Evolutionary conservation across 2,797 vertebrate genomes (phyloP).

Genomic region (Zalophus californianus): DNA sequence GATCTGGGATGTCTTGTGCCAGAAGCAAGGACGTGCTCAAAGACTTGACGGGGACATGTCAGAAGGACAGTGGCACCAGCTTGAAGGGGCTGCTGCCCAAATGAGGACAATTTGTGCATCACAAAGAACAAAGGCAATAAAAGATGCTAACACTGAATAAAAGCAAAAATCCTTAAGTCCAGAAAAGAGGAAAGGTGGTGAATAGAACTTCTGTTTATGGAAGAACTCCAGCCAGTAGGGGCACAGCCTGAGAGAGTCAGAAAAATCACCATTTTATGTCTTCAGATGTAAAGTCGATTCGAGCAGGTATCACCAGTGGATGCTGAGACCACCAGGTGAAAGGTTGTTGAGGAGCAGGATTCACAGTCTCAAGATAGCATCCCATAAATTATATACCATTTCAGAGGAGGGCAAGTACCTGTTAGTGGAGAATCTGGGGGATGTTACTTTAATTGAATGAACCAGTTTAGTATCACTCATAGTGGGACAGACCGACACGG

Average conservation of each 20-base stretch:
- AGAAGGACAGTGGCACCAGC: background rate
- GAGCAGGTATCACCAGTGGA: background rate
- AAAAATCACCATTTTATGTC: background rate
- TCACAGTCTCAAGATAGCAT: background rate
- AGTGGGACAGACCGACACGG: background rate
- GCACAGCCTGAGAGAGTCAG: background rate
- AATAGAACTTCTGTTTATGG: background rate
- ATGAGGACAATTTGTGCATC: background rate
- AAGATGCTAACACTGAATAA: background rate
- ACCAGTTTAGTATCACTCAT: background rate
- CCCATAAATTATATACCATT: background rate
- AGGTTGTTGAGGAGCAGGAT: background rate
- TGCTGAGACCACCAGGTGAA: background rate
- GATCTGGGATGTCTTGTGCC: background rate
- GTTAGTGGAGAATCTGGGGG: background rate
- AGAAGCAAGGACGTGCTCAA: background rate
- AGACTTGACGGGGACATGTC: background rate
- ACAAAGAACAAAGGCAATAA: background rate
- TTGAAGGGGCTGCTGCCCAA: background rate
- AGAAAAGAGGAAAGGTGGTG: background rate
- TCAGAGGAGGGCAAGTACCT: background rate
- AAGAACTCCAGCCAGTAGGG: background rate
- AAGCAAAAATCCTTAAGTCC: background rate
- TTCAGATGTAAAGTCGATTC: background rate
- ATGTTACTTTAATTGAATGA: fast-evolving